Conservation (phyloP, 2,797 vertebrate species). For the Chiroxiphia lanceolata region DNA sequence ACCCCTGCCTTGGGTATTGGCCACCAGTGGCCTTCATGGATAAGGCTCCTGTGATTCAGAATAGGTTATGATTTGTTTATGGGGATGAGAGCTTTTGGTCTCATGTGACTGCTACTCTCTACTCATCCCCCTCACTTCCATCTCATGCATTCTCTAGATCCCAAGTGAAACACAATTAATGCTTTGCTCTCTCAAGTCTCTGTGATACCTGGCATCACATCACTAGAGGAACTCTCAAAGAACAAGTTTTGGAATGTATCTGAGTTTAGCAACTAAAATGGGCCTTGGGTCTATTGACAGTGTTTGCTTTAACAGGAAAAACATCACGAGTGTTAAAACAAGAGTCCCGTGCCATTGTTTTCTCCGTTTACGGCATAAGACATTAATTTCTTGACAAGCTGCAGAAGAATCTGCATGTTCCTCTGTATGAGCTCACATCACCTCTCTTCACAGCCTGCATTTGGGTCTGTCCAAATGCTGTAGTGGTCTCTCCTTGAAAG, state of each 20-base stretch:
- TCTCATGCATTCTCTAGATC: not conserved
- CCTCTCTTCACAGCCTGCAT: not conserved
- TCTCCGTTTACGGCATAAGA: not conserved
- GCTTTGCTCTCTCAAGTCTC: not conserved
- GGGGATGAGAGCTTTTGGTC: not conserved
- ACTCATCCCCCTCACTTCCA: not conserved
- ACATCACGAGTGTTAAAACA: not conserved
- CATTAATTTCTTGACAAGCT: not conserved
- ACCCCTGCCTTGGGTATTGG: not conserved
- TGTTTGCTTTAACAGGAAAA: not conserved
- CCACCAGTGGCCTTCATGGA: not conserved
- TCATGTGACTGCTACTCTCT: not conserved
- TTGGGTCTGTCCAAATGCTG: not conserved
- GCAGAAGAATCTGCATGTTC: not conserved
- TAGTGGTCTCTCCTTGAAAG: not conserved
- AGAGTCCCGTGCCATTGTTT: not conserved
- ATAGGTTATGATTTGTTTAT: constrained; percentile 1
- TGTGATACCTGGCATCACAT: not conserved
- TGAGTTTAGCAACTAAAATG: not conserved
- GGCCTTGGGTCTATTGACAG: not conserved
- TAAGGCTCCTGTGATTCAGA: not conserved
- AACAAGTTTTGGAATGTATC: not conserved
- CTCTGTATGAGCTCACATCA: not conserved
- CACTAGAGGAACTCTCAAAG: not conserved
- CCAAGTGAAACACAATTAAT: not conserved